Evolutionary conservation across 2,888 invertebrate species (phyloP), one percentile per base, ranked within the genome.

Genomic region (Conops quadrifasciatus): DNA sequence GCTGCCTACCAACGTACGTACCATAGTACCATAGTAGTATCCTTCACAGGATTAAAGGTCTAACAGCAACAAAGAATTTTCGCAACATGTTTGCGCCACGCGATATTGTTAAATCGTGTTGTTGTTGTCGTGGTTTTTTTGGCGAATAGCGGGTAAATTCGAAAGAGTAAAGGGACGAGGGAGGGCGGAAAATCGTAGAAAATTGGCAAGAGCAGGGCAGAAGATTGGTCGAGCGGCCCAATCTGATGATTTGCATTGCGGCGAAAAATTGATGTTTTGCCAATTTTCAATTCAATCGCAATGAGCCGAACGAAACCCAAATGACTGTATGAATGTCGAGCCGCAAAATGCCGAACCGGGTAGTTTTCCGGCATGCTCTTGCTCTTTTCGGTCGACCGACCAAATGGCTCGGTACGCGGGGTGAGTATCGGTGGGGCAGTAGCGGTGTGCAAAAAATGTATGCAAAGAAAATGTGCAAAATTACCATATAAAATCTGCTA

Each of bases 181-280:
- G 3, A 26, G 45, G 16, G 45, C 4, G 60, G 60, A n/a, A n/a
- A n/a, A n/a, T n/a, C n/a, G 11, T 47, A 21, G 13, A 15, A 56
- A 9, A 3, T 9, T 15, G 28, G 43, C 21, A 36, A 36, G 7
- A 19, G 36, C 24, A 15, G 2, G 13, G 13, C 28, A 28, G 30
- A 15, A 51, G 51, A 24, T 24, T 21, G 68, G 30, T 58, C 30
- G 62, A 62, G 79, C 76, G 81, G 81, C 83, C 4, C 5, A 7
- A 83, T 80, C 84, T 83, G 80, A 81, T 83, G 83, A 83, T 83
- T 58, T 83, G 83, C 83, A 82, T 81, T 84, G 84, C 80, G 83
- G 84, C 83, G 81, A 79, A 78, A 83, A 83, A 83, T 82, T 82
- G 84, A 84, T 83, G 83, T 84, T 84, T 84, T 83, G 83, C 81